A percentile compares a stretch with the other conserved stretches of the same genome.
Conservation (phyloP, 2,113 vertebrate genomes). For the Nyctibius bracteatus region DNA sequence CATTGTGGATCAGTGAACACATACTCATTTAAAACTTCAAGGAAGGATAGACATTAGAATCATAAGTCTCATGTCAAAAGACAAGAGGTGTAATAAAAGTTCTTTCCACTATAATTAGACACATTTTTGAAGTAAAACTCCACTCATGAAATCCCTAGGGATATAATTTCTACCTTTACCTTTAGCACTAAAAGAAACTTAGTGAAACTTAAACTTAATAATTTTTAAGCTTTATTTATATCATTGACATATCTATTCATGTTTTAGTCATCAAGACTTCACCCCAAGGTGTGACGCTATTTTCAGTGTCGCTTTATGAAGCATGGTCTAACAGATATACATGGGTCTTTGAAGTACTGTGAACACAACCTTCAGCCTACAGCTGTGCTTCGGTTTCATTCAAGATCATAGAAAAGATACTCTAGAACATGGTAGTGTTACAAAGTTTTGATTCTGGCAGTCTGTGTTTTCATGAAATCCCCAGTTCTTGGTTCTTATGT, state of each 20-base stretch:
- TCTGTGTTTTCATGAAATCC: not conserved
- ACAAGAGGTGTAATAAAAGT: not conserved
- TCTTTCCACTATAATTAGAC: not conserved
- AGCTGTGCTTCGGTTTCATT: not conserved
- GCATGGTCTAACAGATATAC: not conserved
- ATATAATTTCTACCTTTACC: not conserved
- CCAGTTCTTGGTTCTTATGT: not conserved
- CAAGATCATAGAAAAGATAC: not conserved
- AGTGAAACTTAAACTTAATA: not conserved
- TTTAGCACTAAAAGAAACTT: not conserved
- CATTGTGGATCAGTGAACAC: not conserved
- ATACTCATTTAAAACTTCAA: not conserved
- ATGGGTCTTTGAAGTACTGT: not conserved
- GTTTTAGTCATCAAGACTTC: not conserved
- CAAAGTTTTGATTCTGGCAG: not conserved
- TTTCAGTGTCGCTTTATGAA: not conserved
- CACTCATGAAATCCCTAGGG: not conserved
- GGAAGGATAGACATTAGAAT: not conserved
- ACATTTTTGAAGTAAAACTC: not conserved
- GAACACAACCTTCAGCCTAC: not conserved
- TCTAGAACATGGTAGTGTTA: not conserved
- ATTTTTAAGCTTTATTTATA: not conserved
- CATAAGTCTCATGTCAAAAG: not conserved
- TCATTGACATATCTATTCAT: not conserved
- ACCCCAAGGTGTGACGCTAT: not conserved